phyloP scores from a whole-genome alignment of 2,797 vertebrate species.

The Leptodactylus fallax region DNA sequence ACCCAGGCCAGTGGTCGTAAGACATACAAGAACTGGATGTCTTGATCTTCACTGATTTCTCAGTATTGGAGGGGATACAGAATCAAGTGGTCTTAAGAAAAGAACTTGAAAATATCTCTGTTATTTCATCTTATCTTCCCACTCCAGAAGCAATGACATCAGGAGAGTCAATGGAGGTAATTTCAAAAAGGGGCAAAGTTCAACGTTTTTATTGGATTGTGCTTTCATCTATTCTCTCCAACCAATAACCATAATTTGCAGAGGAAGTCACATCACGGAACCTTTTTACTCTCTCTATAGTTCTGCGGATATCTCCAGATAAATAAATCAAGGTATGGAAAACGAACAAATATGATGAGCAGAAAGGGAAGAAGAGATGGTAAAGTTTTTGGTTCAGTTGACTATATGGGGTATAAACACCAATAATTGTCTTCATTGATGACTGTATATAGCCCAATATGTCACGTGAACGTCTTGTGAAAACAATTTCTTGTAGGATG shows the following conservation, averaged over 20 bases:
- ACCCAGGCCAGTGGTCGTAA: no score
- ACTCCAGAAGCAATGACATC: neutral
- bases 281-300: neutral
- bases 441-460: neutral
- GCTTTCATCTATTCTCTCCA: neutral
- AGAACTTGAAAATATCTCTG: neutral
- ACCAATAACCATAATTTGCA: constrained; percentile 1
- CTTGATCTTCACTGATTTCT: no score
- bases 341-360: neutral
- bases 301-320: neutral
- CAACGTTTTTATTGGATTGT: neutral
- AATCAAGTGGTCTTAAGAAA: neutral
- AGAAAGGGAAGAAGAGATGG: neutral
- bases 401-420: neutral
- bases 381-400: neutral
- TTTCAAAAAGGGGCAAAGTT: neutral
- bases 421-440: neutral
- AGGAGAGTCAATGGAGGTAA: neutral
- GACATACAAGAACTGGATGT: no score
- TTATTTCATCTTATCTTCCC: neutral
- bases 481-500: neutral
- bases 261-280: neutral
- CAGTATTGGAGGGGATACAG: no score
- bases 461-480: neutral
- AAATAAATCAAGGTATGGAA: neutral